Conservation (phyloP, 1,140 invertebrate species). For the Medauroidea extradentata region DNA sequence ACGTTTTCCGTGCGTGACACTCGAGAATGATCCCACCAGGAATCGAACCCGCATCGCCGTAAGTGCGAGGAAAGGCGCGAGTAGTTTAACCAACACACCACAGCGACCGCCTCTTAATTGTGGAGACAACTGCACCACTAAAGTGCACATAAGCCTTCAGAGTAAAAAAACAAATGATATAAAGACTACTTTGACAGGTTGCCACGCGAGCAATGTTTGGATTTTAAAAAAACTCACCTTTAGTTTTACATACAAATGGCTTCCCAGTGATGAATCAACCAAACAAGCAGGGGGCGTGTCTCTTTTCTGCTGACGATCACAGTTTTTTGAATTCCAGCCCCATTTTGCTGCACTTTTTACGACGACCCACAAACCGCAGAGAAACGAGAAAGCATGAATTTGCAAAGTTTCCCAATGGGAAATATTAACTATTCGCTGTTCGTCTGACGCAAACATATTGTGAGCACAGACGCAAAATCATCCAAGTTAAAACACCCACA, state of each 20-base stretch:
- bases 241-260: slow-evolving; percentile 60
- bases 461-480: neutral
- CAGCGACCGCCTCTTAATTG: too few relatives aligned
- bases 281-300: slow-evolving; percentile 58
- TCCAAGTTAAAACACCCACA: neutral
- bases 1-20: too few relatives aligned
- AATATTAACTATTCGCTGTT: slow-evolving; percentile 42
- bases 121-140: too few relatives aligned
- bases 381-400: slow-evolving; percentile 47
- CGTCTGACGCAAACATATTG: slow-evolving; percentile 14
- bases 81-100: too few relatives aligned
- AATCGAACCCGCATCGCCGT: too few relatives aligned
- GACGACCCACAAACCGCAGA: slow-evolving; percentile 50
- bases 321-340: slow-evolving; percentile 45
- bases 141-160: too few relatives aligned
- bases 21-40: too few relatives aligned
- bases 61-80: too few relatives aligned
- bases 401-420: slow-evolving; percentile 44
- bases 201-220: too few relatives aligned
- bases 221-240: too few relatives aligned
- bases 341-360: slow-evolving; percentile 45
- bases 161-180: too few relatives aligned
- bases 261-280: slow-evolving; percentile 52
- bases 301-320: slow-evolving; percentile 26
- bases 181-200: too few relatives aligned